Evolutionary conservation across 2,888 invertebrate species (phyloP).

Genomic region (Drosophila yooni): DNA sequence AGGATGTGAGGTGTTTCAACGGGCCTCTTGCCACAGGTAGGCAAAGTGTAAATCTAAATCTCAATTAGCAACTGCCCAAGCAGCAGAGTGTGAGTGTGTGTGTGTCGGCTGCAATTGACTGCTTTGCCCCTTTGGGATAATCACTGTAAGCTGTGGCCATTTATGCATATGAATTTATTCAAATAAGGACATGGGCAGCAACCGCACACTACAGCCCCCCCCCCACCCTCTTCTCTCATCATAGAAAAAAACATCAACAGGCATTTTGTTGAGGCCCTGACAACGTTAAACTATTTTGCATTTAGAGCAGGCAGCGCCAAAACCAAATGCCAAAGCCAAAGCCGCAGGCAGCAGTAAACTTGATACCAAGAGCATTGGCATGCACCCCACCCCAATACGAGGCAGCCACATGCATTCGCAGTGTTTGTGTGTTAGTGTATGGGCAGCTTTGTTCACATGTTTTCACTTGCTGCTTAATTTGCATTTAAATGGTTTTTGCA

Average conservation of each 20-base stretch:
- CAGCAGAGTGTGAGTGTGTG: constrained; percentile 17
- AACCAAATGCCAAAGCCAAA: constrained; percentile 32
- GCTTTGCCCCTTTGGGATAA: constrained; percentile 42
- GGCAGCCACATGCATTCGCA: constrained; percentile 35
- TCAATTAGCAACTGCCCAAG: constrained; percentile 54
- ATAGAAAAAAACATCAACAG: constrained; percentile 11
- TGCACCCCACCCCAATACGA: constrained; percentile 42
- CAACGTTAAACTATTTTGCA: constrained; percentile 77
- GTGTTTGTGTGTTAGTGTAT: constrained; percentile 6
- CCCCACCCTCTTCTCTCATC: background rate
- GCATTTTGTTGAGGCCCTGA: constrained; percentile 69
- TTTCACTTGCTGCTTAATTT: constrained; percentile 83
- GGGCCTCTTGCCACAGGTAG: background rate
- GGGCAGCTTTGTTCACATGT: constrained; percentile 79
- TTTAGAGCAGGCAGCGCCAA: constrained; percentile 56
- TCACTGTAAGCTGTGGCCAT: constrained; percentile 59
- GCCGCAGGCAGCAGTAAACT: constrained; percentile 20
- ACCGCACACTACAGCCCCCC: background rate
- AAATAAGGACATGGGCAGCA: constrained; percentile 56
- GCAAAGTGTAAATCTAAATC: constrained; percentile 26
- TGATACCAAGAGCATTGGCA: constrained; percentile 34
- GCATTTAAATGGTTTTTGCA: constrained; percentile 84
- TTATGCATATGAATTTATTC: constrained; percentile 80
- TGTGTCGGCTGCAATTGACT: constrained; percentile 54
- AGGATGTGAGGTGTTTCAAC: constrained; percentile 3